Base-by-base conservation (phyloP, 1,140 invertebrate genomes). In the Brachionus paranguensis region DNA sequence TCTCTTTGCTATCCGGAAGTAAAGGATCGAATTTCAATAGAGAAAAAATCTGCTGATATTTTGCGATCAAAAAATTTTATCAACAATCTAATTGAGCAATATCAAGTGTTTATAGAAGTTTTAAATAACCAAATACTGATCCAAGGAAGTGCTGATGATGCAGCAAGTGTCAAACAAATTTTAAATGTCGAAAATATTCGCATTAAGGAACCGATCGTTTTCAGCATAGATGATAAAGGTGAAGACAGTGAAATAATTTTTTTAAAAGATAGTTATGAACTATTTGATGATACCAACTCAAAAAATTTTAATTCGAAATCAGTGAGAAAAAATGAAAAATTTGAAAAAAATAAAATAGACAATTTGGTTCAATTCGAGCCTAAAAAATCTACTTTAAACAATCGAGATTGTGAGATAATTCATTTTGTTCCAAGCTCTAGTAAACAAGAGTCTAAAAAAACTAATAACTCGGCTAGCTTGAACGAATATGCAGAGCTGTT, bases 401-500 rank as follows among this genome's bases (percentile, higher is more conserved):
- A 76, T 14, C 17, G 53, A 12, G 43, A 76, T 12, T 76, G 43
- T 50, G 72, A 76, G 24, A 50, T 76, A 10, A 76, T 76, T 27
- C 8, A 47, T n/a, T 76, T 76, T 53, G 24, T 76, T 50, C 72
- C 78, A 60, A 79, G 47, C 14, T 37, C 33, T 37, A 37, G 53
- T 12, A 55, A 43, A 29, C 29, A 64, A 64, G 10, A 29, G 37
- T 14, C 24, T 17, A 37, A 24, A 27, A 64, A 17, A 17, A 11
- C 24, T 1, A 37, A 20, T 6, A 55, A 55, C 47, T 55, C 24
- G 14, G 24, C 41, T 20, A 55, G 78, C 14, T 41, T 68, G 11
- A 81, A 33, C 29, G 53, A 81, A 68, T 81, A 81, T 47, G 64
- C 53, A 20, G 14, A 81, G 10, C n/a, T 81, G 53, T 81, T 81